Evolutionary conservation across 2,888 invertebrate species (phyloP).

Genomic region (Nymphalis urticae): DNA sequence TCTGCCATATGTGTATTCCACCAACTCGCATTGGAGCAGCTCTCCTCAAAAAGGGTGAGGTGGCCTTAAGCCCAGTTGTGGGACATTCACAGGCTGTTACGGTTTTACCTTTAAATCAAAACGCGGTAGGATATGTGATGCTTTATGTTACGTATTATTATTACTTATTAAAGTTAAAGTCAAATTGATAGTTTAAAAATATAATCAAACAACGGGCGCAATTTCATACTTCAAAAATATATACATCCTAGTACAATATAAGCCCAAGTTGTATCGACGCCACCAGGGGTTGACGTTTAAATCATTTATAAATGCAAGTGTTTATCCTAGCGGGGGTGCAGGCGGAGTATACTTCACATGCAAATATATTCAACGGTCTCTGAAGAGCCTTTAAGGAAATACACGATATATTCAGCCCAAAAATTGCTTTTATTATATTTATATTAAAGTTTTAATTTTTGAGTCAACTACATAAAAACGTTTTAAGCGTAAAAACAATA

Average conservation of each 20-base stretch:
- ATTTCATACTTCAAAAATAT: background rate
- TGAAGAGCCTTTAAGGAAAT: slow-evolving; percentile 32
- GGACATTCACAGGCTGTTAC: too few species aligned
- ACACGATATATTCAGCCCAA: slow-evolving; percentile 33
- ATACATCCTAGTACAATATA: background rate
- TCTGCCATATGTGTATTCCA: too few species aligned
- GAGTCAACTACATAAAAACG: too few species aligned
- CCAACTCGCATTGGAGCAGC: too few species aligned
- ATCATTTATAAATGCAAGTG: slow-evolving; percentile 44
- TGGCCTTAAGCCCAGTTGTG: too few species aligned
- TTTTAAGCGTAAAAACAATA: too few species aligned
- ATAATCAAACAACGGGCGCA: background rate
- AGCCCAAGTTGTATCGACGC: slow-evolving; percentile 9
- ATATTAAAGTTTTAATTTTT: too few species aligned
- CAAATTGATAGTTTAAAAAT: background rate
- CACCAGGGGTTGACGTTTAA: slow-evolving; percentile 12
- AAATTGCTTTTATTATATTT: slow-evolving; percentile 1
- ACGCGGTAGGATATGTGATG: too few species aligned
- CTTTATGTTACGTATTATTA: too few species aligned
- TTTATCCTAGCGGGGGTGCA: slow-evolving; percentile 23
- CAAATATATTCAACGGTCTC: slow-evolving; percentile 32
- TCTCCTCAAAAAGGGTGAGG: too few species aligned
- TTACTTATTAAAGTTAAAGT: too few species aligned
- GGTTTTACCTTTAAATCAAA: too few species aligned
- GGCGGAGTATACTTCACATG: slow-evolving; percentile 17